Base-by-base conservation (phyloP, 2,888 invertebrate species). In the Cyaniris semiargus region DNA sequence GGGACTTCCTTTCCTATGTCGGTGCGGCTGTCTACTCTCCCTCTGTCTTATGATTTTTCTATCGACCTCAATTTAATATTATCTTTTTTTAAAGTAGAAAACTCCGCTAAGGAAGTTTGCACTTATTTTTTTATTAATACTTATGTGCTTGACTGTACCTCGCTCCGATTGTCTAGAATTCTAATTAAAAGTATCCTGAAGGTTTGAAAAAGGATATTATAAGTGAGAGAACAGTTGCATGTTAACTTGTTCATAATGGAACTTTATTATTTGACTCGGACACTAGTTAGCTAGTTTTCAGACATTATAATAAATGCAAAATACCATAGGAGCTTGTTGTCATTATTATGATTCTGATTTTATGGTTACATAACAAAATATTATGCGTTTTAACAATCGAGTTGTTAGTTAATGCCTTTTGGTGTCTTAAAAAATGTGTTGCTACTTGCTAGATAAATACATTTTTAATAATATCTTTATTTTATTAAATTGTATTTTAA, bases 141-240 rank as follows among this genome's bases (percentile, higher is more conserved):
- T 27, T 23, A 31, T 66, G 1, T 66, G 27, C 13, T 2, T 18
- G 27, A 66, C 66, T 66, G 66, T 66, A 66, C 66, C 15, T 27
- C 27, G 27, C 27, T 27, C 27, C 18, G 66, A 66, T 66, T 66
- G 66, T 31, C 66, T 66, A 66, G 66, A 66, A 66, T 66, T 66
- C 66, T 66, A 66, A 66, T 66, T 66, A 66, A 66, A 66, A 66
- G 66, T 66, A 66, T 66, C 66, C 27, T 3, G 66, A 66, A 66
- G 66, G 66, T 31, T 66, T 66, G 60, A 60, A 66, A 66, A 31
- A 66, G 27, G 66, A 66, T 27, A 31, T 66, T 31, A 66, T 66
- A 66, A 66, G 66, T 66, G 66, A 66, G 66, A 27, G 10, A 27
- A 66, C 66, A 60, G 23, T 66, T 31, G 21, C 66, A 66, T 66